phyloP scores from a whole-genome alignment of 1,140 invertebrate genomes.

The Stratiolaelaps scimitus region DNA sequence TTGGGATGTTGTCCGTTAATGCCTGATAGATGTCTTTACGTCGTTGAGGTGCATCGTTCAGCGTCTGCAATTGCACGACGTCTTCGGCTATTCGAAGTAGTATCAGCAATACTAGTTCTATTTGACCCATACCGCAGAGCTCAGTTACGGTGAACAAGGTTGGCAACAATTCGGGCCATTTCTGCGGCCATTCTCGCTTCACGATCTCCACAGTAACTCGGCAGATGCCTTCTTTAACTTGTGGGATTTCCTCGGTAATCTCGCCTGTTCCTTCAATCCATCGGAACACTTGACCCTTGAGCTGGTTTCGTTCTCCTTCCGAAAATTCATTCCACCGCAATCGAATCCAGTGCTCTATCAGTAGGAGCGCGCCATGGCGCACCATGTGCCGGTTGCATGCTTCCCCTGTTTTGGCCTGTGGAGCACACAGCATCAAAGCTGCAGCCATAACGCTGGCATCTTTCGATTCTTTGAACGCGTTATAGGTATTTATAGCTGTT shows the following conservation, averaged over 20 bases:
- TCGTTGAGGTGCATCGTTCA: constrained; percentile 50
- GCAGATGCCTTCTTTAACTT: constrained; percentile 73
- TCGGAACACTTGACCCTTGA: not conserved
- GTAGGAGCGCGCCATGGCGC: constrained; percentile 11
- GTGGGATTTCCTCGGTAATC: constrained; percentile 46
- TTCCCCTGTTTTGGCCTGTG: too few species aligned
- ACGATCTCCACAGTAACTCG: constrained; percentile 82
- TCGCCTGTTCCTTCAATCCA: constrained; percentile 37
- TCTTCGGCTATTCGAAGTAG: constrained; percentile 76
- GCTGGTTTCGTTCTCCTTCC: not conserved
- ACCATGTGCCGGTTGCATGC: not conserved
- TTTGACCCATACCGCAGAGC: constrained; percentile 48
- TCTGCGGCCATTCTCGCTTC: constrained; percentile 85
- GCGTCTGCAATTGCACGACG: constrained; percentile 59
- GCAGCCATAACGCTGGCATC: too few species aligned
- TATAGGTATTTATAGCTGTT: too few species aligned
- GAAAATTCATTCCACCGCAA: constrained; percentile 3
- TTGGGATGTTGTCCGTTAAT: constrained; percentile 65
- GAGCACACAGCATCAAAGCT: too few species aligned
- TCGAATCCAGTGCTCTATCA: constrained; percentile 20
- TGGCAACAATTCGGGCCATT: constrained; percentile 67
- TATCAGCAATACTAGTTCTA: constrained; percentile 69
- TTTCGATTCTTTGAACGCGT: too few species aligned
- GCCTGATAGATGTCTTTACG: constrained; percentile 76
- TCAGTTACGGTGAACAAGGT: constrained; percentile 49